Conservation (phyloP, 1,140 invertebrate genomes). For the Zaprionus ghesquierei region DNA sequence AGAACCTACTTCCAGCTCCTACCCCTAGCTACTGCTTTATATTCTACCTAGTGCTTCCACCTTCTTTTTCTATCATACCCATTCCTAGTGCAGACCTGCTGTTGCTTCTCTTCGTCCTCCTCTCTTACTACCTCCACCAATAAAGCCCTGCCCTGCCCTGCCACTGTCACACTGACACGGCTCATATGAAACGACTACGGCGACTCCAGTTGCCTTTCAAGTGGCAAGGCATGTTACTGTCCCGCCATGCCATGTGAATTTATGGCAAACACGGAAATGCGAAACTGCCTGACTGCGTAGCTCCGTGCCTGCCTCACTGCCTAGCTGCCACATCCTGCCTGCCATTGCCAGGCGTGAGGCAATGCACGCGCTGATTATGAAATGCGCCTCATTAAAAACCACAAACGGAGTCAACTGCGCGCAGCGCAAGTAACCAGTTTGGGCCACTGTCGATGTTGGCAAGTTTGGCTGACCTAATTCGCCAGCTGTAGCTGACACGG, state of each 20-base stretch:
- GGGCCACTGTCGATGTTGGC: conserved; percentile 27
- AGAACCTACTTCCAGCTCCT: background rate
- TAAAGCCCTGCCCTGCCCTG: no score
- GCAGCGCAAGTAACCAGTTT: conserved; percentile 8
- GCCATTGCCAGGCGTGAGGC: conserved; percentile 26
- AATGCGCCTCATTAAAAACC: conserved; percentile 75
- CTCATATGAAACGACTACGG: conserved; percentile 28
- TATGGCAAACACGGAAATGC: conserved; percentile 72
- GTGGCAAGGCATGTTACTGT: conserved; percentile 36
- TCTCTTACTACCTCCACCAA: background rate
- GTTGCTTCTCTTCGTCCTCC: no score
- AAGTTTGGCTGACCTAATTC: conserved; percentile 63
- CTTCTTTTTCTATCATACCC: background rate
- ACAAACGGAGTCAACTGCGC: conserved; percentile 14
- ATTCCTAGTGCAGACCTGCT: background rate
- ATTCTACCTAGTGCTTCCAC: background rate
- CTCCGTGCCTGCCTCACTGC: background rate
- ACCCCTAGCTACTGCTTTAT: background rate
- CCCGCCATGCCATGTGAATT: conserved; percentile 52
- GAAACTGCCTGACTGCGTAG: conserved; percentile 14
- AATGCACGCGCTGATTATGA: conserved; percentile 69
- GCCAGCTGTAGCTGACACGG: background rate
- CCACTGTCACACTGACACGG: conserved; percentile 44
- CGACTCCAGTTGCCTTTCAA: conserved; percentile 66
- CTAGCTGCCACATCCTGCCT: no score